These are phyloP conservation scores for Drosophila kokeensis DNA, from an alignment of 2,888 invertebrate species.

Conservation along the genomic window DNA sequence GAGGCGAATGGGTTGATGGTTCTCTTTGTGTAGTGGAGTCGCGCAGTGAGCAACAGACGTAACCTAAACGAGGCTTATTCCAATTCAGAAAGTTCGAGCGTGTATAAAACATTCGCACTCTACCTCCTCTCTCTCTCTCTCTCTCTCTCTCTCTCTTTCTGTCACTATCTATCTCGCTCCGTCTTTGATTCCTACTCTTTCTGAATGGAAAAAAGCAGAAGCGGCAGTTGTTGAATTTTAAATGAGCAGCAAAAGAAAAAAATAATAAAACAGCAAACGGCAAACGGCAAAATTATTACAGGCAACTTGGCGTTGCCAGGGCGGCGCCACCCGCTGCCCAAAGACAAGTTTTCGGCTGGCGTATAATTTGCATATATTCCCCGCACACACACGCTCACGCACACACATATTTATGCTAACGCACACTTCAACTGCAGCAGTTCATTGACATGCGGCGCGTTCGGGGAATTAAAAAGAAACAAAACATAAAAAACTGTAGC, in stretches of 20 bases:
- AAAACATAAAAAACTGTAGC: constrained; percentile 46
- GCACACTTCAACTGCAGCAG: constrained; percentile 45
- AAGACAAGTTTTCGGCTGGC: constrained; percentile 74
- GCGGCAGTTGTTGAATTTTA: constrained; percentile 79
- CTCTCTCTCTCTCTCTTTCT: not conserved
- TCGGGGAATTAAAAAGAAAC: constrained; percentile 64
- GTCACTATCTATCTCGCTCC: constrained; percentile 1
- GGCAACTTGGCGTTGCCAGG: constrained; percentile 21
- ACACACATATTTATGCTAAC: constrained; percentile 22
- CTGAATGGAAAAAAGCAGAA: constrained; percentile 31
- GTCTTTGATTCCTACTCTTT: constrained; percentile 13
- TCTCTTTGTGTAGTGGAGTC: constrained; percentile 38
- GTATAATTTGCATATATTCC: constrained; percentile 68
- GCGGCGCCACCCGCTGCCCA: constrained; percentile 45
- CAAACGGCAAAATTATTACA: constrained; percentile 76
- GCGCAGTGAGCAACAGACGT: constrained; percentile 40
- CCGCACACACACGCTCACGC: constrained; percentile 12
- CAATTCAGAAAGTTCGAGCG: constrained; percentile 66
- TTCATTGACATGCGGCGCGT: constrained; percentile 71
- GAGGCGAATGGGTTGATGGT: constrained; percentile 10
- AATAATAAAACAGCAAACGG: constrained; percentile 62
- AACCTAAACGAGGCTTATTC: constrained; percentile 76
- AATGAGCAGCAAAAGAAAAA: constrained; percentile 61
- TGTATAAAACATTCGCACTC: constrained; percentile 15
- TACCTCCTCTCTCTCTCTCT: not conserved